Conservation (phyloP, 2,113 vertebrate species). For the Rhadina sibilatrix region DNA sequence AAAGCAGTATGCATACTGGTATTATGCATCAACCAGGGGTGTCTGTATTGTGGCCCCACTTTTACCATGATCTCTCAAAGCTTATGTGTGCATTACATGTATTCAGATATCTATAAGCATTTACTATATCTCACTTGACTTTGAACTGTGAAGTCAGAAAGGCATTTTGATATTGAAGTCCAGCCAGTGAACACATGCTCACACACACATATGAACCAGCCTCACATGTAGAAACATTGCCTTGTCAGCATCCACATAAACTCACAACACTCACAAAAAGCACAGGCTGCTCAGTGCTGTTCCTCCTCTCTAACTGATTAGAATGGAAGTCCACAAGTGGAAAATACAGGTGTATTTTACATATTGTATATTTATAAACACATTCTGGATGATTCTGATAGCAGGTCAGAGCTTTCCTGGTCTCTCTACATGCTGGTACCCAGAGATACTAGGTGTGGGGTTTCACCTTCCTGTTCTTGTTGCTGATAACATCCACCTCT, state of each 20-base stretch:
- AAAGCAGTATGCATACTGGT: background rate
- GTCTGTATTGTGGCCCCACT: background rate
- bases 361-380: background rate
- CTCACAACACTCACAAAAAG: background rate
- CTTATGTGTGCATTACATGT: background rate
- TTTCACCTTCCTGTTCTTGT: background rate
- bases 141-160: background rate
- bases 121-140: background rate
- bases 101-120: background rate
- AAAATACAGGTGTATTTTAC: background rate
- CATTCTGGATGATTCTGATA: background rate
- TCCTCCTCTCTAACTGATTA: background rate
- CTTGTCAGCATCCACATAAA: background rate
- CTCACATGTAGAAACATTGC: background rate
- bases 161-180: background rate
- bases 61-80: background rate
- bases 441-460: accelerated
- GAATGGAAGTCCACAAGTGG: background rate
- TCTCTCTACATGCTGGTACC: background rate
- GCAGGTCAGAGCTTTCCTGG: background rate
- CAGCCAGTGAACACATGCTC: background rate
- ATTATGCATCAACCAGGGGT: background rate
- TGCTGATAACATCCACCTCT: background rate
- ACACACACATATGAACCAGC: background rate
- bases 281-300: background rate